These are phyloP conservation scores for Sparidentex hasta DNA, from an alignment of 2,797 vertebrate genomes.

Conservation along the genomic window DNA sequence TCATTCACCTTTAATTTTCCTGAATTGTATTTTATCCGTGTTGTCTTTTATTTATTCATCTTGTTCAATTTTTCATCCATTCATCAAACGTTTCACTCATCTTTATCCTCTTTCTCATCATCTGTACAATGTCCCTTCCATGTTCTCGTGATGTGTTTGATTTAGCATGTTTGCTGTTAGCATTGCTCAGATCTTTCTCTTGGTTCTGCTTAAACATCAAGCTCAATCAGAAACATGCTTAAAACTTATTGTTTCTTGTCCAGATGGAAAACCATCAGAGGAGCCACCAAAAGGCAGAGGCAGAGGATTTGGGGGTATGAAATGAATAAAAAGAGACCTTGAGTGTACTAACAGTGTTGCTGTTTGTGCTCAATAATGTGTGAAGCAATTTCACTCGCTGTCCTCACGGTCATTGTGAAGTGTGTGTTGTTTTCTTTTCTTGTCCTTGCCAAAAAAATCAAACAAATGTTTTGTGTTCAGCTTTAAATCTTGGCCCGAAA, in stretches of 20 bases:
- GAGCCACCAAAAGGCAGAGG: constrained; percentile 90
- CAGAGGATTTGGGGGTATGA: constrained; percentile 92
- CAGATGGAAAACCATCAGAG: constrained; percentile 95
- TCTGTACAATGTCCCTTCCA: not conserved
- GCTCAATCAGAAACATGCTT: not conserved
- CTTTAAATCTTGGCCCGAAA: not conserved
- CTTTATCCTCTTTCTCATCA: constrained; percentile 28
- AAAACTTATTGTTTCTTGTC: constrained; percentile 68
- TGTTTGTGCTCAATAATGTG: not conserved
- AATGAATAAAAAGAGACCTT: not conserved
- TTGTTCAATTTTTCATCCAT: constrained; percentile 12
- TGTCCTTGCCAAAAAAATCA: constrained; percentile 1
- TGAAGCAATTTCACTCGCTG: not conserved
- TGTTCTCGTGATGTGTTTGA: not conserved
- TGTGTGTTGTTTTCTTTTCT: constrained; percentile 4
- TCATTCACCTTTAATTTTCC: not conserved
- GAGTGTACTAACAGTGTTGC: constrained; percentile 7
- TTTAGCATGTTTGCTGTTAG: constrained; percentile 16
- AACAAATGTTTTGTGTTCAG: not conserved
- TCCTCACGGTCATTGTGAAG: not conserved
- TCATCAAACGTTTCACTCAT: constrained; percentile 6
- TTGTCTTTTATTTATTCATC: not conserved
- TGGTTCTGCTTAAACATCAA: constrained; percentile 3
- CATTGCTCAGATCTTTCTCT: constrained; percentile 21
- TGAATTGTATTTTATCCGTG: constrained; percentile 4